Evolutionary conservation across 2,888 invertebrate genomes (phyloP).

Genomic region (Monopis laevigella): DNA sequence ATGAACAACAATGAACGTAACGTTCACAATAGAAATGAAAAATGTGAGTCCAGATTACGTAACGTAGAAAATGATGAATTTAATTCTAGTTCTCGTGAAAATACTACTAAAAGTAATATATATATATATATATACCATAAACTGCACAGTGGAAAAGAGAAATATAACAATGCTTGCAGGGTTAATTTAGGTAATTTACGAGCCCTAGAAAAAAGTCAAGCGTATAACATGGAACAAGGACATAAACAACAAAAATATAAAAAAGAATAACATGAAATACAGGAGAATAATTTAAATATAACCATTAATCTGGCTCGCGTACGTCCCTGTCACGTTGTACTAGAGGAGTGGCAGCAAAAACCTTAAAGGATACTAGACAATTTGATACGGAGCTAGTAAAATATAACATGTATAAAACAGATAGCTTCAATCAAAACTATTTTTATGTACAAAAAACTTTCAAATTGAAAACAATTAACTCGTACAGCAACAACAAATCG

Average conservation of each 20-base stretch:
- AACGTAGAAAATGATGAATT: not conserved
- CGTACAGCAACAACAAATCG: too few species aligned
- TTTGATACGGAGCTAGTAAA: too few species aligned
- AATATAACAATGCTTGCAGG: not conserved
- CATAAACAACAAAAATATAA: slow-evolving; percentile 28
- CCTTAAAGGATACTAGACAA: too few species aligned
- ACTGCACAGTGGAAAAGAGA: not conserved
- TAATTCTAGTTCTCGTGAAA: not conserved
- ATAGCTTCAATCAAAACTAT: too few species aligned
- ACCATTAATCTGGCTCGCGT: slow-evolving; percentile 57
- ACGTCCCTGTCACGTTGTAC: slow-evolving; percentile 37
- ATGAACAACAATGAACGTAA: not conserved
- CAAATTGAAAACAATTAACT: slow-evolving; percentile 8
- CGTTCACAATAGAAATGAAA: slow-evolving; percentile 29
- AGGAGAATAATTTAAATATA: slow-evolving; percentile 58
- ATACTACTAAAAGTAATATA: not conserved
- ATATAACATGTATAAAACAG: too few species aligned
- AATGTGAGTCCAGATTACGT: slow-evolving; percentile 34
- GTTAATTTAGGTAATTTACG: not conserved
- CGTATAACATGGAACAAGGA: slow-evolving; percentile 25
- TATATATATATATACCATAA: not conserved
- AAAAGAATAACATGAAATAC: slow-evolving; percentile 43
- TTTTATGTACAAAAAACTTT: too few species aligned
- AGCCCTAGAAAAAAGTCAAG: too few species aligned
- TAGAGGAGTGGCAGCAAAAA: slow-evolving; percentile 18